Evolutionary conservation across 2,113 vertebrate genomes (phyloP).

Genomic region (Boleophthalmus pectinirostris): DNA sequence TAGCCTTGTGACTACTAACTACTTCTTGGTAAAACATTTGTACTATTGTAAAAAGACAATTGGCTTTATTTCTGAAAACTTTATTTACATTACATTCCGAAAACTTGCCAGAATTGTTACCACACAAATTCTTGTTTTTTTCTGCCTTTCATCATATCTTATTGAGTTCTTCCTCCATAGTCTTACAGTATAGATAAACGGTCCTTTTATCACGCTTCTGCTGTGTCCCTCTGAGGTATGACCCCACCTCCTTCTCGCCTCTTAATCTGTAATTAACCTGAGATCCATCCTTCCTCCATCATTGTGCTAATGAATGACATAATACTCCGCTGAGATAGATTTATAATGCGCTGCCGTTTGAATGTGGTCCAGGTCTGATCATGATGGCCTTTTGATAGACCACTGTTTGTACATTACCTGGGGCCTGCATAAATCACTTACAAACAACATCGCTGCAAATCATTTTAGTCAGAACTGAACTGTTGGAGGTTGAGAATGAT

Average conservation of each 20-base stretch:
- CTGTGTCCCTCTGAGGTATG: not conserved
- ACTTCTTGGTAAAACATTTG: too few relatives aligned
- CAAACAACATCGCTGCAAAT: not conserved
- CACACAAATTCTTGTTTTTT: too few relatives aligned
- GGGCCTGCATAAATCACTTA: not conserved
- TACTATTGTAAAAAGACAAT: too few relatives aligned
- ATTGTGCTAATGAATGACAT: constrained; percentile 59
- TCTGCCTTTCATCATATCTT: too few relatives aligned
- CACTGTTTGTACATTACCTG: not conserved
- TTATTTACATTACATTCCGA: too few relatives aligned
- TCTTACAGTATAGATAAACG: too few relatives aligned
- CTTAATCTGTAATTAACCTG: constrained; percentile 59
- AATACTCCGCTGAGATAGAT: constrained; percentile 43
- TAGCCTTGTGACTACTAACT: too few relatives aligned
- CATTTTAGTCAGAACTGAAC: not conserved
- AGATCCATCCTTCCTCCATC: constrained; percentile 24
- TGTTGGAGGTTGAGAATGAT: too few relatives aligned
- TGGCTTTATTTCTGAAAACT: too few relatives aligned
- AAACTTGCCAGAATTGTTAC: too few relatives aligned
- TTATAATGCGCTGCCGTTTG: constrained; percentile 31
- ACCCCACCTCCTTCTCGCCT: constrained; percentile 12
- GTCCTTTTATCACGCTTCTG: not conserved
- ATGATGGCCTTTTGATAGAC: constrained; percentile 1
- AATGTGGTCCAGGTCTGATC: constrained; percentile 5
- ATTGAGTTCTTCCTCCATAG: too few relatives aligned